Evolutionary conservation across 2,888 invertebrate species (phyloP).

Genomic region (Bombylius major): DNA sequence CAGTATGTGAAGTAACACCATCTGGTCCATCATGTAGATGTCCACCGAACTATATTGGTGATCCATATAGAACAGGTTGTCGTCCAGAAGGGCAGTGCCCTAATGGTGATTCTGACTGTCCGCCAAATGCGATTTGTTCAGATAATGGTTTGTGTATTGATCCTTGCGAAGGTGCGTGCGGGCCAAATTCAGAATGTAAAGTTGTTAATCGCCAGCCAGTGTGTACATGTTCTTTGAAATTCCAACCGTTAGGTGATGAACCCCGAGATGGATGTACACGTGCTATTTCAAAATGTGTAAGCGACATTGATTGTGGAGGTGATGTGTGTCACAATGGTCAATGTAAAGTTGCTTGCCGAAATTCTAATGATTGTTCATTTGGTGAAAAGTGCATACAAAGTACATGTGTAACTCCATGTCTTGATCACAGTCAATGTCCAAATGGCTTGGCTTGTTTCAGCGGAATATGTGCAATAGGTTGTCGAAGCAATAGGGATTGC

Average conservation of each 20-base stretch:
- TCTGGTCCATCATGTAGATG: slow-evolving; percentile 67
- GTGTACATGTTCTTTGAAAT: slow-evolving; percentile 68
- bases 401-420: slow-evolving; percentile 67
- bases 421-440: slow-evolving; percentile 68
- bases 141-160: slow-evolving; percentile 58
- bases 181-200: slow-evolving; percentile 67
- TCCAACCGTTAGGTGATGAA: slow-evolving; percentile 52
- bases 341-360: slow-evolving; percentile 69
- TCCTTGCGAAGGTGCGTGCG: slow-evolving; percentile 73
- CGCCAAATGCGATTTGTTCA: slow-evolving; percentile 57
- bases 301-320: slow-evolving; percentile 64
- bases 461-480: slow-evolving; percentile 70
- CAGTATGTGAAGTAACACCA: slow-evolving; percentile 58
- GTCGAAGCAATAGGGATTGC: slow-evolving; percentile 73
- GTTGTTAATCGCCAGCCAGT: slow-evolving; percentile 61
- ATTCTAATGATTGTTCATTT: slow-evolving; percentile 60
- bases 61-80: slow-evolving; percentile 64
- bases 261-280: slow-evolving; percentile 60
- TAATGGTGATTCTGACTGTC: slow-evolving; percentile 62
- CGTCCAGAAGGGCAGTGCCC: slow-evolving; percentile 62
- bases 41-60: slow-evolving; percentile 61
- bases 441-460: slow-evolving; percentile 66
- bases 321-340: slow-evolving; percentile 71
- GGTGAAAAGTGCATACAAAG: slow-evolving; percentile 70
- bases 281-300: slow-evolving; percentile 48